Conservation (phyloP, 2,113 vertebrate genomes). For the Neofelis nebulosa region DNA sequence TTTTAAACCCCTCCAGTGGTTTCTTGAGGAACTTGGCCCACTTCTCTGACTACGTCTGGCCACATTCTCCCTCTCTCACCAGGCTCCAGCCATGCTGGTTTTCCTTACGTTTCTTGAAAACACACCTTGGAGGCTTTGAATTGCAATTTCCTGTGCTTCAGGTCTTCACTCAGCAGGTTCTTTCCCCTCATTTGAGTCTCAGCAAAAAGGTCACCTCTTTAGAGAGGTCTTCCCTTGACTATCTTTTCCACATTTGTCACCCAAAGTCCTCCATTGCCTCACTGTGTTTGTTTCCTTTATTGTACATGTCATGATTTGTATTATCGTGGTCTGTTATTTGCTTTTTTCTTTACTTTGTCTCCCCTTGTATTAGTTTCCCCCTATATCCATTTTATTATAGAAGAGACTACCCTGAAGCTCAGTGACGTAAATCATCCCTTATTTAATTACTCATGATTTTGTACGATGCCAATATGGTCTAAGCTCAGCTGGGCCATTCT, state of each 20-base stretch:
- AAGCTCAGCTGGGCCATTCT: background rate
- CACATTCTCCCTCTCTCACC: background rate
- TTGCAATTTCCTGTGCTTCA: background rate
- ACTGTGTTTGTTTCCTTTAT: background rate
- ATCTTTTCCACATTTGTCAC: background rate
- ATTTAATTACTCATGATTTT: constrained; percentile 1
- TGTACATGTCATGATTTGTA: background rate
- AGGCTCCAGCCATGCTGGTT: background rate
- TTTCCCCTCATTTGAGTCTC: background rate
- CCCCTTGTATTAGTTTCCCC: background rate
- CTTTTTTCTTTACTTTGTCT: constrained; percentile 29
- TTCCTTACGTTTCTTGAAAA: background rate
- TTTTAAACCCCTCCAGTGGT: background rate
- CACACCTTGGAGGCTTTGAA: background rate
- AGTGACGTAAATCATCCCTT: background rate
- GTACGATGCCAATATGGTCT: background rate
- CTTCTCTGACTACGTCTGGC: background rate
- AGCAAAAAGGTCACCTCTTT: background rate
- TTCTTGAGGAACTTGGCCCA: background rate
- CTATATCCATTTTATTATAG: background rate
- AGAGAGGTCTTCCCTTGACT: background rate
- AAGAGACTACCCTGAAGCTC: background rate
- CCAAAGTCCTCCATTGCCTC: background rate
- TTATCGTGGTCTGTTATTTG: background rate
- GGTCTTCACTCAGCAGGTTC: background rate